A percentile compares a stretch with the other conserved stretches of the same genome.
Conservation (phyloP, 1,140 invertebrate species). For the Cyclina sinensis region DNA sequence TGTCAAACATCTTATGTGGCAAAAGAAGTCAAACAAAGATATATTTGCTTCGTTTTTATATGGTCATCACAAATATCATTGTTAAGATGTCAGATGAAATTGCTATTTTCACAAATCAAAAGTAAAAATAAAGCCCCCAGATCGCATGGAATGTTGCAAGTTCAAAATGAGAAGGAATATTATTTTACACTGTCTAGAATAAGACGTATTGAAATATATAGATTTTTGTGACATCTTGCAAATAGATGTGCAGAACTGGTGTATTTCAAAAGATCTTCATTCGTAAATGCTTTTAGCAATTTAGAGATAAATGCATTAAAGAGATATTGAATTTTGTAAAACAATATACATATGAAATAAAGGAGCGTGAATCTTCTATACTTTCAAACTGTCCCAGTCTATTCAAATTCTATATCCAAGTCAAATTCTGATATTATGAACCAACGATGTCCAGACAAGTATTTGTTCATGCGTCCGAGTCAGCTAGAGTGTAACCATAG, state of each 20-base stretch:
- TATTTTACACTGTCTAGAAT: background rate
- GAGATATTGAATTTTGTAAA: too few relatives aligned
- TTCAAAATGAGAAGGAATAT: background rate
- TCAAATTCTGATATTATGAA: too few relatives aligned
- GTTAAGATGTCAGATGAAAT: slow-evolving; percentile 12
- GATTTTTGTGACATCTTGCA: background rate
- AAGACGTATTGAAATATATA: slow-evolving; percentile 38
- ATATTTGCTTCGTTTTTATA: background rate
- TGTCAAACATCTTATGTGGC: slow-evolving; percentile 1
- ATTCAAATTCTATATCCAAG: too few relatives aligned
- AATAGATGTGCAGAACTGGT: background rate
- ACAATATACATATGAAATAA: too few relatives aligned
- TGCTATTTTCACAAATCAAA: slow-evolving; percentile 34
- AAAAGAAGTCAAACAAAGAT: slow-evolving; percentile 16
- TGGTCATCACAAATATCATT: slow-evolving; percentile 11
- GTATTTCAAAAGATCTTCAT: too few relatives aligned
- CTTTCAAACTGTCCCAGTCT: too few relatives aligned
- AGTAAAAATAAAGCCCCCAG: background rate
- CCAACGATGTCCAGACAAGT: too few relatives aligned
- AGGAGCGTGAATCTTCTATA: too few relatives aligned
- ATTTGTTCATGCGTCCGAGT: too few relatives aligned
- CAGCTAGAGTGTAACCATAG: too few relatives aligned
- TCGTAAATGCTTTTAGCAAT: too few relatives aligned
- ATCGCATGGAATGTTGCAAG: slow-evolving; percentile 11
- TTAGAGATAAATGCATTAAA: too few relatives aligned